Conservation (phyloP, 2,888 invertebrate genomes). For the Leistus spinibarbis region DNA sequence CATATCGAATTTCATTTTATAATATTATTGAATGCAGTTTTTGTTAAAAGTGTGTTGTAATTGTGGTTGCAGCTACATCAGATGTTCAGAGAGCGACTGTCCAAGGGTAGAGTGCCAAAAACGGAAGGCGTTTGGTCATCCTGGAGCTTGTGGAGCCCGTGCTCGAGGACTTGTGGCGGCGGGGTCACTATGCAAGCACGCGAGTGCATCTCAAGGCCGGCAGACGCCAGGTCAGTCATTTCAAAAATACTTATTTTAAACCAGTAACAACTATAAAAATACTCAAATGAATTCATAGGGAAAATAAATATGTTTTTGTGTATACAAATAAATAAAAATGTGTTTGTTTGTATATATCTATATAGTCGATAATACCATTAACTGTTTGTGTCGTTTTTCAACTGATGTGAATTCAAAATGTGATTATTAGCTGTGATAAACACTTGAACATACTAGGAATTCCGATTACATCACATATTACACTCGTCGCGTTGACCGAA, state of each 20-base stretch:
- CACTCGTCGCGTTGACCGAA: no score
- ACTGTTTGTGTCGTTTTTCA: not conserved
- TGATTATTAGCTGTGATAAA: not conserved
- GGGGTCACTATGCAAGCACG: constrained; percentile 75
- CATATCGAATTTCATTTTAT: no score
- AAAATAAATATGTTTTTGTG: no score
- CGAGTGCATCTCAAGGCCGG: constrained; percentile 62
- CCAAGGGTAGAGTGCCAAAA: constrained; percentile 49
- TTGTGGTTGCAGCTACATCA: constrained; percentile 53
- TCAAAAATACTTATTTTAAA: no score
- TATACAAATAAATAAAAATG: no score
- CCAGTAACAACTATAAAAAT: no score
- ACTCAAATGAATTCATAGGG: not conserved
- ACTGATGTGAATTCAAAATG: not conserved
- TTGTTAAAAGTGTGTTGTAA: not conserved
- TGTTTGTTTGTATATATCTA: no score
- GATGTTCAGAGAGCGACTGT: constrained; percentile 52
- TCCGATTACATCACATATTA: not conserved
- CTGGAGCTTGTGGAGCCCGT: constrained; percentile 77
- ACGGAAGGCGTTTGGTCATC: constrained; percentile 66
- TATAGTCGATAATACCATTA: no score
- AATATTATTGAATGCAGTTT: no score
- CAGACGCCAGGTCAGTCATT: constrained; percentile 48
- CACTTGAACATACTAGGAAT: not conserved
- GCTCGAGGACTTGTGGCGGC: constrained; percentile 77